Conservation (phyloP, 2,888 invertebrate genomes). For the Poecilus cupreus region DNA sequence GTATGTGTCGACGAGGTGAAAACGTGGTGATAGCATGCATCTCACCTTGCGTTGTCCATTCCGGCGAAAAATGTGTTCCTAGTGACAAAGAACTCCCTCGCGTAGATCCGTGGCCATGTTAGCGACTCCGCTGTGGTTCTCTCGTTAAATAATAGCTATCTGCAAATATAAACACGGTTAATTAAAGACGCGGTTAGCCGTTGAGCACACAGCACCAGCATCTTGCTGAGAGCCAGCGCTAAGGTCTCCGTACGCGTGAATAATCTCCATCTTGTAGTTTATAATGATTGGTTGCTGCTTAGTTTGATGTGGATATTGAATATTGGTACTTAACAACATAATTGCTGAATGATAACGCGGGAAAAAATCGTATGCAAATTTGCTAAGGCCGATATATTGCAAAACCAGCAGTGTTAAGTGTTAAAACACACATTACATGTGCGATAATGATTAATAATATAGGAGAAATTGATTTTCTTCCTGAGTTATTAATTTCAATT, state of each 20-base stretch:
- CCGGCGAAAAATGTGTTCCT: not conserved
- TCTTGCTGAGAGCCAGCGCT: not conserved
- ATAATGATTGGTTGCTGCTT: slow-evolving; percentile 44
- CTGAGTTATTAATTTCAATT: slow-evolving; percentile 16
- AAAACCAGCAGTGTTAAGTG: not conserved
- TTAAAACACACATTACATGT: not conserved
- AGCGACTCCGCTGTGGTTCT: slow-evolving; percentile 20
- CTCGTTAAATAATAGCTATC: slow-evolving; percentile 49
- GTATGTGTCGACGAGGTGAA: no score
- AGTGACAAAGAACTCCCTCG: not conserved
- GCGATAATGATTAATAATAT: slow-evolving; percentile 39
- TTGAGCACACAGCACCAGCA: slow-evolving; percentile 3
- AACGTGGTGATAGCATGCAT: not conserved
- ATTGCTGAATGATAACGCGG: not conserved
- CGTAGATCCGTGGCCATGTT: not conserved
- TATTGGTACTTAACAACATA: slow-evolving; percentile 9
- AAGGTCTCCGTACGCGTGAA: slow-evolving; percentile 25
- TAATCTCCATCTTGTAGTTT: slow-evolving; percentile 31
- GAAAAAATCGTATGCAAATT: slow-evolving; percentile 7
- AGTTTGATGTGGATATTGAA: not conserved
- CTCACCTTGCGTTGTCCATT: not conserved
- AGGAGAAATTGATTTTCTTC: slow-evolving; percentile 30
- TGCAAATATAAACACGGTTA: slow-evolving; percentile 50
- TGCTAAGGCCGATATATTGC: not conserved
- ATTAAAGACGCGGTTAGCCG: slow-evolving; percentile 42